Evolutionary conservation across 2,113 vertebrate genomes (phyloP), one percentile per base, ranked within the genome.

Genomic region (Oenanthe melanoleuca): DNA sequence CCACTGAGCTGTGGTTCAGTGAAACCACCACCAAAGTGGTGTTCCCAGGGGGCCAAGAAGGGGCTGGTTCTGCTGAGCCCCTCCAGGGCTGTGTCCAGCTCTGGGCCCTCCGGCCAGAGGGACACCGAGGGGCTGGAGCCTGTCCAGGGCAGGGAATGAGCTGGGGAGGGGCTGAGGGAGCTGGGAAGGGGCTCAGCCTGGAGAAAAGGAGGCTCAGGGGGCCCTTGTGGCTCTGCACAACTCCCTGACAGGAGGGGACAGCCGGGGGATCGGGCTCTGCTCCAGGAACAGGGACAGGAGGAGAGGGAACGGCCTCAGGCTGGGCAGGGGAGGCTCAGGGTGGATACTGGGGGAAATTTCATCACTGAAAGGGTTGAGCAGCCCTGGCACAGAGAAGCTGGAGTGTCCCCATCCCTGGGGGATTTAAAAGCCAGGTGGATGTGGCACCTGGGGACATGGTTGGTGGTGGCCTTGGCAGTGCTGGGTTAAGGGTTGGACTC

Each of bases 281-380:
- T 61, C 2, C 73, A 55, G 56, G 40, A 33, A 70, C 47, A 79
- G 73, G n/a, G 49, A 79, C 65, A 79, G 65, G 40, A 63, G 23
- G 1, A 63, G 64, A 64, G 75, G 49, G 21, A 87, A 79, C 0
- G 0, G 49, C 29, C 44, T 50, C 44, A 59, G 34, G 37, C 20
- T 66, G 82, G 11, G 24, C 38, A 29, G 19, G 47, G 3, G 4
- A 40, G 8, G 24, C 0, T 25, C 3, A 31, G 3, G 0, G 2
- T 31, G 57, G 13, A 1, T 2, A 19, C 10, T 15, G 1, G 14
- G 34, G 0, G 12, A n/a, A 49, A 25, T 11, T 16, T 47, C 10
- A 1, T 40, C 56, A 6, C 12, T 21, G n/a, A 11, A 49, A 80
- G 31, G 17, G 5, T 29, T 55, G n/a, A 8, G 3, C 28, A 47